phyloP scores from a whole-genome alignment of 2,888 invertebrate species.

The Perithous albicinctus region DNA sequence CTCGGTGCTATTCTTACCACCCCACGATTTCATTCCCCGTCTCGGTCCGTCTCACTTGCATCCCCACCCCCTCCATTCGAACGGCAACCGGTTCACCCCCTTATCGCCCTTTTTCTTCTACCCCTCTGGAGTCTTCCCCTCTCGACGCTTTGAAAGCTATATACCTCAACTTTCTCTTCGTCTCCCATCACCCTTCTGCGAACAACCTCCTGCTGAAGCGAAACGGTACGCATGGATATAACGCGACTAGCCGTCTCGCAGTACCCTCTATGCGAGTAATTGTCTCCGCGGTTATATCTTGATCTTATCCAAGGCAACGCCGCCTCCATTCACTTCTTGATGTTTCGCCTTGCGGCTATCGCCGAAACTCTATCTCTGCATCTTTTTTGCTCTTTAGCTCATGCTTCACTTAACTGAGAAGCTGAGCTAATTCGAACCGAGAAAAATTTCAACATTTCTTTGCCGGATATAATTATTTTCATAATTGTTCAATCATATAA shows the following conservation, averaged over 20 bases:
- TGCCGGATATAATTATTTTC: background rate
- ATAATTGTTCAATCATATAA: background rate
- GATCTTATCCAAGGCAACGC: constrained; percentile 75
- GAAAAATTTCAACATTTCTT: background rate
- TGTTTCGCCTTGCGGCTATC: constrained; percentile 15
- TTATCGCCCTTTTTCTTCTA: constrained; percentile 47
- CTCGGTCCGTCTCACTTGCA: constrained; percentile 52
- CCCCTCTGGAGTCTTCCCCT: constrained; percentile 64
- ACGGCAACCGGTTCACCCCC: constrained; percentile 37
- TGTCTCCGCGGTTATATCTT: constrained; percentile 82
- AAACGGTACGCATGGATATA: constrained; percentile 74
- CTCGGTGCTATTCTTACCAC: constrained; percentile 73
- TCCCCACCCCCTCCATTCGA: constrained; percentile 36
- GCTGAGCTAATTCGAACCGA: background rate
- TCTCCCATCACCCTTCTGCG: constrained; percentile 64
- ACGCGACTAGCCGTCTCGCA: constrained; percentile 71
- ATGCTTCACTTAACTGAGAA: constrained; percentile 32
- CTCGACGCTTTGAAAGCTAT: constrained; percentile 59
- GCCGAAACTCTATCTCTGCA: too few species aligned
- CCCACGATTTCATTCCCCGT: constrained; percentile 57
- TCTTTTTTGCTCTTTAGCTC: constrained; percentile 29
- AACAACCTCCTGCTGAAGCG: constrained; percentile 67
- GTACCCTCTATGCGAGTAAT: constrained; percentile 77
- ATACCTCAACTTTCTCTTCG: constrained; percentile 71
- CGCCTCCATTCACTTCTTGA: constrained; percentile 46